These are phyloP conservation scores for Aphaenogaster rudis DNA, from an alignment of 1,140 invertebrate species.

Conservation along the genomic window DNA sequence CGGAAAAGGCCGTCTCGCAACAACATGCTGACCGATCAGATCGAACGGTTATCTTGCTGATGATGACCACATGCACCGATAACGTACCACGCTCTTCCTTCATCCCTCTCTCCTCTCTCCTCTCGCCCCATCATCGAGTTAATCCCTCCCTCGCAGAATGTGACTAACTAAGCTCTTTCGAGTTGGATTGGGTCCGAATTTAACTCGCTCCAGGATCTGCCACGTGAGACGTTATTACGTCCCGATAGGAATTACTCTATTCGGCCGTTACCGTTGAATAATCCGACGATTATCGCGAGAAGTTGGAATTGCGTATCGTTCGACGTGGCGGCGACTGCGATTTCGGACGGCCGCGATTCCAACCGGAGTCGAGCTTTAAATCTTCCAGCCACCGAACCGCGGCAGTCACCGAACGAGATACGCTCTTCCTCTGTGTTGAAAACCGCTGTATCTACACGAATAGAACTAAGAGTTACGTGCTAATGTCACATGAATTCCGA, in stretches of 20 bases:
- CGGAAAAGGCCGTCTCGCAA: background rate
- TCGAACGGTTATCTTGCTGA: background rate
- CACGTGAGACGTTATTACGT: slow-evolving; percentile 39
- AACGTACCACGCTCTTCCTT: background rate
- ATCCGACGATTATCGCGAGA: slow-evolving; percentile 44
- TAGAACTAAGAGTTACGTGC: slow-evolving; percentile 4
- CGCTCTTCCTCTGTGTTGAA: background rate
- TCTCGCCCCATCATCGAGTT: background rate
- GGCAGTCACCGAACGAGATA: slow-evolving; percentile 12
- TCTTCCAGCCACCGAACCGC: slow-evolving; percentile 31
- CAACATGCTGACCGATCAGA: slow-evolving; percentile 33
- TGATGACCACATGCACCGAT: slow-evolving; percentile 23
- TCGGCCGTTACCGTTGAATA: slow-evolving; percentile 43
- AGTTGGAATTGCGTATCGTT: slow-evolving; percentile 29
- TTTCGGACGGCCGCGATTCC: slow-evolving; percentile 22
- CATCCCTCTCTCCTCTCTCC: background rate
- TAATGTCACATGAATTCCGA: background rate
- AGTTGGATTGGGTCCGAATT: slow-evolving; percentile 52
- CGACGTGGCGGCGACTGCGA: background rate
- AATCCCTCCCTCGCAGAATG: slow-evolving; percentile 45
- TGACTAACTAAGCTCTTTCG: slow-evolving; percentile 61
- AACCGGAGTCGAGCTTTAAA: slow-evolving; percentile 33
- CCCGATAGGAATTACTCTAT: slow-evolving; percentile 48
- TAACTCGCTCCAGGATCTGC: slow-evolving; percentile 20
- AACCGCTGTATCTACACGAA: background rate